Evolutionary conservation across 1,140 invertebrate genomes (phyloP).

Genomic region (Hyposmocoma kahamanoa): DNA sequence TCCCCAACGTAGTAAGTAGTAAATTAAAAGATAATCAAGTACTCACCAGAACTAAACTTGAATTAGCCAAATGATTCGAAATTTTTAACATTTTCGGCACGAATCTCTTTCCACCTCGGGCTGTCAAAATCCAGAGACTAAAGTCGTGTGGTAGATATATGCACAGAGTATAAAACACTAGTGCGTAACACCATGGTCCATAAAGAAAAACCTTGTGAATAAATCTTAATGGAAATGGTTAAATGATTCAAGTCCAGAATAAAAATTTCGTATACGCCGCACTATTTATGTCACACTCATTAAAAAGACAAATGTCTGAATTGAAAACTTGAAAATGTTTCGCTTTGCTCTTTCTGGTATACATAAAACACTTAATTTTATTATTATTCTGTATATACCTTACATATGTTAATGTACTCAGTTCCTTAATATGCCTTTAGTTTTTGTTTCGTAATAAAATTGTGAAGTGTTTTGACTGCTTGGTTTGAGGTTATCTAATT

Average conservation of each 20-base stretch:
- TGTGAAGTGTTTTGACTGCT: conserved; percentile 16
- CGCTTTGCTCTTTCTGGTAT: conserved; percentile 43
- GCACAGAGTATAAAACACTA: conserved; percentile 8
- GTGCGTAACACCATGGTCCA: no score
- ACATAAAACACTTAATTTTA: neutral
- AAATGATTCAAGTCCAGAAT: no score
- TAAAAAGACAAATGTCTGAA: neutral
- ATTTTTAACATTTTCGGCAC: conserved; percentile 68
- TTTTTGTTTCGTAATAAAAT: conserved; percentile 18
- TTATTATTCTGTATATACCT: neutral
- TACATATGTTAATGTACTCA: neutral
- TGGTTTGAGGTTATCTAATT: conserved; percentile 43
- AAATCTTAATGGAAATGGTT: no score
- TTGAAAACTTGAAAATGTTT: conserved; percentile 31
- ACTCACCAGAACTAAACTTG: conserved; percentile 62
- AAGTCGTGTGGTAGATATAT: no score
- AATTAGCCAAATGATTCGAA: conserved; percentile 54
- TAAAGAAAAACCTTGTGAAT: no score
- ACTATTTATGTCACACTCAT: no score
- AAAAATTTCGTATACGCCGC: no score
- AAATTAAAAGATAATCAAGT: conserved; percentile 4
- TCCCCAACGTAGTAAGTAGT: no score
- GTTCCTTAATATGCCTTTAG: conserved; percentile 3
- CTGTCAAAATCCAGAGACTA: conserved; percentile 55
- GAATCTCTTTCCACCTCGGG: conserved; percentile 50